phyloP scores from a whole-genome alignment of 2,888 invertebrate species.

The Tenthredo scrophulariae region DNA sequence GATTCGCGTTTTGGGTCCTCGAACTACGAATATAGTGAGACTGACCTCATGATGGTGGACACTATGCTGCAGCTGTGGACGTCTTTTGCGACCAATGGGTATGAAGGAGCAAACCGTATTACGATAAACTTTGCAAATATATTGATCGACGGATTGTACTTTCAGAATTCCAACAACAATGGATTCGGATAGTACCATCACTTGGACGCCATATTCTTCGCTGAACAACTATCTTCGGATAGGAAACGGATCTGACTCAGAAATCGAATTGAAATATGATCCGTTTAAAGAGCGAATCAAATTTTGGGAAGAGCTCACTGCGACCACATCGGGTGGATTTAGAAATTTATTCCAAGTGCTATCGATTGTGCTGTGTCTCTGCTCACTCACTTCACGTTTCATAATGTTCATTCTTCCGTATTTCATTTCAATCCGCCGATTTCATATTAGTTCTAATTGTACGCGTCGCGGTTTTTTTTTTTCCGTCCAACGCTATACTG shows the following conservation, averaged over 20 bases:
- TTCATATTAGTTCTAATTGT: no score
- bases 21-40: not conserved
- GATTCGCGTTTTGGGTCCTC: not conserved
- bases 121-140: not conserved
- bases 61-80: constrained; percentile 33
- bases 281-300: not conserved
- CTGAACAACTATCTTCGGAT: constrained; percentile 18
- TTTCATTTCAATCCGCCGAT: not conserved
- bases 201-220: constrained; percentile 34
- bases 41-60: constrained; percentile 3
- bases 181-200: not conserved
- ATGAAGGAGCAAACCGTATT: not conserved
- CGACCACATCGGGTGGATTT: not conserved
- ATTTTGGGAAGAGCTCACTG: not conserved
- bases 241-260: not conserved
- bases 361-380: not conserved
- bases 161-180: not conserved
- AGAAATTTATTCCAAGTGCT: not conserved
- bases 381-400: not conserved
- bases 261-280: not conserved
- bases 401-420: not conserved
- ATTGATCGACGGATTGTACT: not conserved
- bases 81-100: constrained; percentile 36
- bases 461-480: no score
- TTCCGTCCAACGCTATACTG: no score